Base-by-base conservation (phyloP, 2,113 vertebrate species). In the Pomatorhinus ruficollis region DNA sequence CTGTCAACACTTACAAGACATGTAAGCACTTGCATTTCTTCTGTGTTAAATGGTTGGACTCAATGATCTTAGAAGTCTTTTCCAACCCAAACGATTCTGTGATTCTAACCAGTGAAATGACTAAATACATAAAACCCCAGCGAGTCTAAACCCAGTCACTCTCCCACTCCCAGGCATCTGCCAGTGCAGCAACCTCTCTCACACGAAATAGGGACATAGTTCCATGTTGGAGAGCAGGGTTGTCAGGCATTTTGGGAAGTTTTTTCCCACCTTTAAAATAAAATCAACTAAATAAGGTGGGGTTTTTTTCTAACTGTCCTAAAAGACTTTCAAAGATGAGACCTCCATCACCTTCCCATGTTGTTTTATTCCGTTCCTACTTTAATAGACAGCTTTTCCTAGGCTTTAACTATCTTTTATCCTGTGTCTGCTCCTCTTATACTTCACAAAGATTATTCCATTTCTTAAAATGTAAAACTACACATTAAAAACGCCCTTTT, bases 401-500 rank as follows among this genome's bases (percentile, higher is more conserved):
- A 35, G 40, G 21, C 30, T 76, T 68, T 37, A 49, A 14, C 30
- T 25, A 27, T 8, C 9, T 74, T 89, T 69, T 33, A 37, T 59
- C 33, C 24, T 16, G 10, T 50, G 71, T 30, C 30, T 68, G 24
- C 22, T 86, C 39, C 54, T 35, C 21, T 42, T 49, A 24, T 4
- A 35, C 15, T 45, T 79, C 57, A 40, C 9, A 61, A 59, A 50
- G 27, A n/a, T 21, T 21, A 37, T 14, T 79, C 45, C 1, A 1
- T 33, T 69, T 83, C 63, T 75, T 14, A 14, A 37, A 49, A 50
- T 59, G 17, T 9, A 82, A 60, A 44, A 40, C 23, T 33, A 31
- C 0, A 1, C n/a, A n/a, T 37, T 3, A 30, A 45, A 69, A 54
- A 76, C 39, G 3, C 1, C 17, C 14, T 17, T 49, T 42, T 42